Base-by-base conservation (phyloP, 2,888 invertebrate genomes). In the Mimumesa dahlbomi region DNA sequence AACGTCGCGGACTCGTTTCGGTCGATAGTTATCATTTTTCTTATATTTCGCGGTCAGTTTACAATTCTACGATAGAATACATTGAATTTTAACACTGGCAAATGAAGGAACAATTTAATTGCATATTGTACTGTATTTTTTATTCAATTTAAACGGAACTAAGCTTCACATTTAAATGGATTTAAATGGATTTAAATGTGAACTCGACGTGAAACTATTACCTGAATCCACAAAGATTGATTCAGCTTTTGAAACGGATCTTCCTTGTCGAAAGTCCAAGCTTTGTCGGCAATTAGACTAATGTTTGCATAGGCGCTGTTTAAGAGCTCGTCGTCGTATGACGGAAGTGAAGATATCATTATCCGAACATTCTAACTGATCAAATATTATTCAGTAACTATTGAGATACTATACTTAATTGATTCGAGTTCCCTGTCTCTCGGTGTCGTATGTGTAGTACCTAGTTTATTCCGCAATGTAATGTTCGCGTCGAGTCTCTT, bases 1-100 rank as follows among this genome's bases (percentile, higher is more conserved):
- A 49, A 92, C 91, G 83, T 93, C 93, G 83, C 91, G 92, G 31
- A 93, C 93, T 71, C 91, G 91, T 84, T 90, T 89, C 29, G 89
- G 85, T 68, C 83, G 76, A 46, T 52, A 46, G 48, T 82, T 71
- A 77, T 77, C 77, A 79, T 81, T 77, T 82, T 88, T 81, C 52
- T 82, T 68, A 42, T 81, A 80, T 21, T 56, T 73, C 21, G 67
- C 76, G 11, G 34, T 58, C 63, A 77, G 14, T 40, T 80, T 73
- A 45, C 66, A 71, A 52, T 57, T 64, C 77, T 78, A 40, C 13
- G 25, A 7, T 2, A 18, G 11, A 16, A 40, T 14, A n/a, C 16
- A 40, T 34, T 34, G n/a, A 25, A 25, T n/a, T n/a, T n/a, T n/a
- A n/a, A n/a, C 7, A 25, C 25, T 25, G 7, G n/a, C 7, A 25